Evolutionary conservation across 2,113 vertebrate genomes (phyloP).

Genomic region (Hypocryptadius cinnamomeus): DNA sequence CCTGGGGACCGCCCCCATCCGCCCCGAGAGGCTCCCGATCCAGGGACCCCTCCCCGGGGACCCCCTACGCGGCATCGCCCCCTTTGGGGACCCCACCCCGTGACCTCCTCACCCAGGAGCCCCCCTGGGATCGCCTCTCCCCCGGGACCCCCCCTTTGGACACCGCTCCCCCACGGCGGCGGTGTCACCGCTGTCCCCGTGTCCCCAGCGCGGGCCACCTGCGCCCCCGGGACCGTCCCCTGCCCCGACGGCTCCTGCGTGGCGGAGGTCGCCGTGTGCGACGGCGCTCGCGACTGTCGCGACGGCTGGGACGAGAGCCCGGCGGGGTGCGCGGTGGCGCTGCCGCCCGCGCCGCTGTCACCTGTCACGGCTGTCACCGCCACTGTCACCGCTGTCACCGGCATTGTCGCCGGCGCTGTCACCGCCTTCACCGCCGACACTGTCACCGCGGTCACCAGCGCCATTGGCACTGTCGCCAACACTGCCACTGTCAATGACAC

Average conservation of each 20-base stretch:
- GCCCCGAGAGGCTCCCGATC: background rate
- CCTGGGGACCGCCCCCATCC: too few species aligned
- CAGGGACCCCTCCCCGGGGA: too few species aligned
- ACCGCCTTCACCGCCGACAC: too few species aligned
- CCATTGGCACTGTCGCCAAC: background rate
- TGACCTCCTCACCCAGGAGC: background rate
- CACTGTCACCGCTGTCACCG: background rate
- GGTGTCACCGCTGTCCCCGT: background rate
- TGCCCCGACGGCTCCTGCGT: constrained; percentile 75
- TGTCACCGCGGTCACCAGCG: too few species aligned
- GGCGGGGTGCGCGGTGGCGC: constrained; percentile 38
- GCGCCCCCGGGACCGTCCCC: constrained; percentile 64
- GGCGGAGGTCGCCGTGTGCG: constrained; percentile 56
- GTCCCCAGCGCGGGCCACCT: constrained; percentile 52
- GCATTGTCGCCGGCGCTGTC: background rate
- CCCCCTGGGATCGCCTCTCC: too few species aligned
- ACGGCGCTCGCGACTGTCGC: constrained; percentile 71
- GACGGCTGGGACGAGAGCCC: constrained; percentile 74
- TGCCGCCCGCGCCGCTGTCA: background rate
- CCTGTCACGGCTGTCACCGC: background rate
- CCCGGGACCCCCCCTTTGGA: too few species aligned
- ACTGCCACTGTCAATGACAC: background rate
- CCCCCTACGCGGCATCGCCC: too few species aligned
- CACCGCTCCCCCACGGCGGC: background rate
- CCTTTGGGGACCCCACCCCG: background rate